Conservation (phyloP, 30 jellyfish, hydroid and myxozoan species). For the Mastigias papua region DNA sequence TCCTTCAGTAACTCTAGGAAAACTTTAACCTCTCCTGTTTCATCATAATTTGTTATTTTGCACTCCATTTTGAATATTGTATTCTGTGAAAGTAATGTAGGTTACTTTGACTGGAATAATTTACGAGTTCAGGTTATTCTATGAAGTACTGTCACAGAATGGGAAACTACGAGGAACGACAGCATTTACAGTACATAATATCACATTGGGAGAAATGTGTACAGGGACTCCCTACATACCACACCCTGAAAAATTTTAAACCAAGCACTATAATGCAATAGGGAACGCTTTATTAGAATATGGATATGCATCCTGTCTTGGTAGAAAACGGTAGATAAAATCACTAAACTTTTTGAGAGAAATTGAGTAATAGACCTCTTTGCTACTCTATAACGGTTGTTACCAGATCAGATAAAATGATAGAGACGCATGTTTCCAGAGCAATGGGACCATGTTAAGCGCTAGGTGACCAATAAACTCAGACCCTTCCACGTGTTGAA, state of each 20-base stretch:
- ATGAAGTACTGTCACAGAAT: neutral
- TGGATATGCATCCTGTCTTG: too few relatives aligned
- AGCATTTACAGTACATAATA: neutral
- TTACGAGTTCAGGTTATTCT: neutral
- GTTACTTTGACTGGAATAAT: neutral
- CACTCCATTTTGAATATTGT: neutral
- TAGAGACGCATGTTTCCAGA: too few relatives aligned
- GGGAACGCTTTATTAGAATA: too few relatives aligned
- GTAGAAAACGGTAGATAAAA: too few relatives aligned
- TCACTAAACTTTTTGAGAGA: too few relatives aligned
- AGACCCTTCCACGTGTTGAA: too few relatives aligned
- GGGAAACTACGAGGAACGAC: neutral
- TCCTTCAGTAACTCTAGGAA: slow-evolving; percentile 10
- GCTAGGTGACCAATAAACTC: too few relatives aligned
- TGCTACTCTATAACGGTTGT: too few relatives aligned
- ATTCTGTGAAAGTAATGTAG: slow-evolving; percentile 29
- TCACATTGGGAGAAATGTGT: neutral
- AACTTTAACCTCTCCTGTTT: neutral
- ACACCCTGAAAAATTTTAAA: neutral
- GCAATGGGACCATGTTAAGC: too few relatives aligned
- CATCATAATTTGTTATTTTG: neutral
- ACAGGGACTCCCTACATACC: neutral
- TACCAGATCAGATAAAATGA: too few relatives aligned
- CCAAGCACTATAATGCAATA: too few relatives aligned
- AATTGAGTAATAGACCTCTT: too few relatives aligned